Evolutionary conservation across 1,140 invertebrate species (phyloP), one percentile per base, ranked within the genome.

Genomic region (Pseudomyrmex dendroicus): DNA sequence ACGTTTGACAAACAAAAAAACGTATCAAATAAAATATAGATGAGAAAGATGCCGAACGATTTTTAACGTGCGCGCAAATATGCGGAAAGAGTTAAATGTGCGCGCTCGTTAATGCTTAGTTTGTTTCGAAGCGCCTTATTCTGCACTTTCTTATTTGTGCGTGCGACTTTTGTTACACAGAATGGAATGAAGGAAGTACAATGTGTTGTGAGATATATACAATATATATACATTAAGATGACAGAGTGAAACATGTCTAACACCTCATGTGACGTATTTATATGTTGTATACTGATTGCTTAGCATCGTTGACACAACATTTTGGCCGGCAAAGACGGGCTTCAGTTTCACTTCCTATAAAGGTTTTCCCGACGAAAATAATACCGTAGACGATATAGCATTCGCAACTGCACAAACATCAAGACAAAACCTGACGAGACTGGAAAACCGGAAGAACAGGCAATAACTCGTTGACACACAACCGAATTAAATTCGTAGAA

Each of bases 361-460:
- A 35, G 52, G 66, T 50, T 59, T 12, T 7, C 48, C 25, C 20
- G 44, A 68, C 17, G 4, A 72, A 80, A 72, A 61, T 59, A 80
- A 67, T 72, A 54, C 8, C 20, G 20, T 22, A 15, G 2, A 46
- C 35, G 7, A 35, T 7, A 35, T 5, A 35, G 35, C 22, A 25
- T 35, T 35, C 35, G 35, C 25, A 25, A 25, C 3, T 25, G 25
- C 35, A 35, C 35, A 64, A 66, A 22, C 48, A 17, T 35, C 7
- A 25, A 76, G 7, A 46, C 15, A 44, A 56, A 46, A 56, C n/a
- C 25, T 67, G 73, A 8, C 48, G 62, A 35, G 25, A 66, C 56
- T 77, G 52, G 48, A 46, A 77, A 77, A 76, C 73, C 61, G 73
- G 46, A 66, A 76, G 46, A 76, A 44, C 61, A 52, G 25, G 25